Percentiles rank a stretch among this genome's conserved stretches.
Evolutionary conservation across 1,140 invertebrate species (phyloP).

Genomic region (Drosophila pruinosa): DNA sequence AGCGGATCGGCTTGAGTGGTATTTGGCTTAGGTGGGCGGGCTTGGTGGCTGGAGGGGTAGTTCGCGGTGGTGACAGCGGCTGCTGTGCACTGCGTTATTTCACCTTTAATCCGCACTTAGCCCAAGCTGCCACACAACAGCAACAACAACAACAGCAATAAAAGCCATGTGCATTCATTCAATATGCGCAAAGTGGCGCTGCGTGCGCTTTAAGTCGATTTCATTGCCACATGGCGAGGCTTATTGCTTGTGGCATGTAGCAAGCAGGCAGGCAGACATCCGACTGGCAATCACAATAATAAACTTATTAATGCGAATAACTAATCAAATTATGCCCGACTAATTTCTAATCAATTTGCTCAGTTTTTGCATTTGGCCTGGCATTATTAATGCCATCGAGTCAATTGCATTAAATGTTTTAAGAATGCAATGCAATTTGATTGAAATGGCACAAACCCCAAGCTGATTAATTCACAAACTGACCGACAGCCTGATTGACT

Average conservation of each 20-base stretch:
- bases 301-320: not conserved
- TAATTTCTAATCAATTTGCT: slow-evolving; percentile 9
- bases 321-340: not conserved
- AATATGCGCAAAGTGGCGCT: slow-evolving; percentile 49
- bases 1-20: slow-evolving; percentile 50
- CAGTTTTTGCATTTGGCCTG: not conserved
- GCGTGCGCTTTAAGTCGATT: slow-evolving; percentile 42
- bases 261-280: not conserved
- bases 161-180: slow-evolving; percentile 59
- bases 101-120: slow-evolving; percentile 79
- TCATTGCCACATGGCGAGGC: slow-evolving; percentile 43
- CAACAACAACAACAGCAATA: slow-evolving; percentile 26
- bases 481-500: not conserved
- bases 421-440: slow-evolving; percentile 5
- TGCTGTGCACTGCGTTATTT: slow-evolving; percentile 60
- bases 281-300: not conserved
- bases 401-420: slow-evolving; percentile 19
- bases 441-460: too few species aligned
- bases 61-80: slow-evolving; percentile 11
- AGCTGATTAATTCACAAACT: not conserved
- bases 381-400: slow-evolving; percentile 21
- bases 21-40: slow-evolving; percentile 38
- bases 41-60: slow-evolving; percentile 9
- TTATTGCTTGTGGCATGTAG: not conserved
- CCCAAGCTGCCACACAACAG: slow-evolving; percentile 28